A percentile compares a stretch with the other conserved stretches of the same genome.
phyloP scores from a whole-genome alignment of 2,888 invertebrate species.

The Dolichopus griseipennis region DNA sequence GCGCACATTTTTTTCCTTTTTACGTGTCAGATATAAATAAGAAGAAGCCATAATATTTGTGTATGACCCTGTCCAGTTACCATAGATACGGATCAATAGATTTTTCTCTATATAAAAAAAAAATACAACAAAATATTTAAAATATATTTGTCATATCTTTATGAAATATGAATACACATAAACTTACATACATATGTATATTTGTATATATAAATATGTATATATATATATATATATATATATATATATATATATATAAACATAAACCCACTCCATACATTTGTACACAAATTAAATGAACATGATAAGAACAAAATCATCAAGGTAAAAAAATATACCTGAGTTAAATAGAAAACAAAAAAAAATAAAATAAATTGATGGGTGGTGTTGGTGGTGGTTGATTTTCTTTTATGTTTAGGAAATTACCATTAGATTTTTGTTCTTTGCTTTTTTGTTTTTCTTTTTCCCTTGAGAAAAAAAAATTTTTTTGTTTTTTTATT shows the following conservation, averaged over 20 bases:
- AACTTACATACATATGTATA: neutral
- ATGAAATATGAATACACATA: neutral
- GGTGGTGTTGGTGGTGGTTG: too few relatives aligned
- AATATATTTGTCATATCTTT: too few relatives aligned
- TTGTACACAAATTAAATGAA: neutral
- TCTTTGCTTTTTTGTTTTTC: too few relatives aligned
- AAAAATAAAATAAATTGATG: too few relatives aligned
- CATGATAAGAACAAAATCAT: neutral
- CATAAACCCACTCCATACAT: too few relatives aligned
- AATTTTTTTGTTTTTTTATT: too few relatives aligned
- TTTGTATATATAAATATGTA: neutral
- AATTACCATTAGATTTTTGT: neutral
- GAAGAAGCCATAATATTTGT: slow-evolving; percentile 18
- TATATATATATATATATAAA: neutral
- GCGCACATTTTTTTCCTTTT: too few relatives aligned
- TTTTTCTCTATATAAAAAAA: slow-evolving; percentile 5
- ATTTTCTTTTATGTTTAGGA: neutral
- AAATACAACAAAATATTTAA: neutral
- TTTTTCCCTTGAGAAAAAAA: neutral
- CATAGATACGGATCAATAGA: slow-evolving; percentile 23
- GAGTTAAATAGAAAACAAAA: too few relatives aligned
- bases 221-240: neutral
- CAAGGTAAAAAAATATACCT: neutral
- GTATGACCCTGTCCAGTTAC: slow-evolving; percentile 23
- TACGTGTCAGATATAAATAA: neutral